phyloP scores from a whole-genome alignment of 1,140 invertebrate genomes.

The Megalopta genalis region DNA sequence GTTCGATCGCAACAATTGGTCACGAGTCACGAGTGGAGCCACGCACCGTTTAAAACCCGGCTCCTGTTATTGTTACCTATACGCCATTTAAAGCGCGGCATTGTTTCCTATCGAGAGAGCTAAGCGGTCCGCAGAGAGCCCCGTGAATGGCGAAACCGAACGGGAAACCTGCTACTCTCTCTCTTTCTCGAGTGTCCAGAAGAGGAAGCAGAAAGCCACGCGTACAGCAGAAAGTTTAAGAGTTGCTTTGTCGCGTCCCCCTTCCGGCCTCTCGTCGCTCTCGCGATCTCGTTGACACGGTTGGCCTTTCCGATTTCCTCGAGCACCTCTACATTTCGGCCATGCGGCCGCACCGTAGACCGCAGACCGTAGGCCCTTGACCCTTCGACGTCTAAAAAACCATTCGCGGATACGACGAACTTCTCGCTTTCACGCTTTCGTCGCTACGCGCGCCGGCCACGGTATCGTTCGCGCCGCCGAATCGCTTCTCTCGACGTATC shows the following conservation, averaged over 20 bases:
- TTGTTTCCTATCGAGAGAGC: conserved; percentile 41
- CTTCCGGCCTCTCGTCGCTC: not conserved
- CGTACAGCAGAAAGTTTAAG: conserved; percentile 26
- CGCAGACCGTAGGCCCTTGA: not conserved
- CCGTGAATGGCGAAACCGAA: not conserved
- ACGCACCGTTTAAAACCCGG: conserved; percentile 38
- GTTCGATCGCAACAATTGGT: conserved; percentile 17
- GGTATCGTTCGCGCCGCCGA: too few species aligned
- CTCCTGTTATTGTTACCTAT: conserved; percentile 23
- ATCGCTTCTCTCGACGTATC: too few species aligned
- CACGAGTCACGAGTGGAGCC: conserved; percentile 18
- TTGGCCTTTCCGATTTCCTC: conserved; percentile 24
- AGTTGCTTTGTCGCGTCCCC: conserved; percentile 13
- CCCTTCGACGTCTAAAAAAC: not conserved
- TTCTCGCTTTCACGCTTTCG: too few species aligned
- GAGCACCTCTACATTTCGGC: conserved; percentile 12
- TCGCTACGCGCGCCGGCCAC: too few species aligned
- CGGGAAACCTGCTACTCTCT: conserved; percentile 12
- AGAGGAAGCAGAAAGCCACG: conserved; percentile 34
- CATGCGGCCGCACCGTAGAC: not conserved
- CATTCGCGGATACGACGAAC: not conserved
- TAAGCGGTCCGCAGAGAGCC: too few species aligned
- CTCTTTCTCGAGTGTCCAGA: conserved; percentile 36
- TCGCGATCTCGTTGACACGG: conserved; percentile 34
- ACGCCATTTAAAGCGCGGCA: conserved; percentile 45